Evolutionary conservation across 2,113 vertebrate species (phyloP), one percentile per base, ranked within the genome.

Genomic region (Tragelaphus scriptus): DNA sequence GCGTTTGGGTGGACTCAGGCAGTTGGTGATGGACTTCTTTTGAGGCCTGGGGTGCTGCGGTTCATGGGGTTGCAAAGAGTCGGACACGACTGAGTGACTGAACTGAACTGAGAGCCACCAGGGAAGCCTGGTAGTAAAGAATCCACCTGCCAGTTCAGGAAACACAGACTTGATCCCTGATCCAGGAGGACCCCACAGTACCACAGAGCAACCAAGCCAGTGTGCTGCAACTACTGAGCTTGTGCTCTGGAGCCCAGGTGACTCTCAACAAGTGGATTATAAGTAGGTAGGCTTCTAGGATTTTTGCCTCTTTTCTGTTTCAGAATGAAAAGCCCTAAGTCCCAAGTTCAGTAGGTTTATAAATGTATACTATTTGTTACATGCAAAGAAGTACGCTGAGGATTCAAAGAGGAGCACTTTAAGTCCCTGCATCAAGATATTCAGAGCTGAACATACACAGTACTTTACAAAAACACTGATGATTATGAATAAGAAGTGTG

Each of bases 61-160:
- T 30, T 63, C 59, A 63, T 30, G 59, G 59, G 28, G 28, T 63
- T 13, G 26, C 63, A n/a, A n/a, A 17, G 30, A 65, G 30, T 65
- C 7, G 1, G 30, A 65, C 63, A 65, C 0, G 0, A 65, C 30
- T 2, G 1, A 2, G 15, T 3, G 8, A 32, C 30, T 65, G 63
- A n/a, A 65, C 15, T 65, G 63, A 65, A n/a, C 63, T 65, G 63
- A n/a, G 30, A n/a, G 30, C 63, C 32, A 68, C 16, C 8, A n/a
- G 8, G 32, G 63, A 68, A n/a, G 63, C 16, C 32, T 1, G 4
- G 63, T 68, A 16, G 63, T 68, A 68, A 10, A 19, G 32, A 68
- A 68, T 5, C 63, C 63, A 68, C 63, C 63, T n/a, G 3, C 32
- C 2, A n/a, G 8, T 17, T 65, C 63, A 4, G 4, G 63, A 68